Evolutionary conservation across 2,797 vertebrate species (phyloP), one percentile per base, ranked within the genome.

Genomic region (Pseudotriccus pelzelni): DNA sequence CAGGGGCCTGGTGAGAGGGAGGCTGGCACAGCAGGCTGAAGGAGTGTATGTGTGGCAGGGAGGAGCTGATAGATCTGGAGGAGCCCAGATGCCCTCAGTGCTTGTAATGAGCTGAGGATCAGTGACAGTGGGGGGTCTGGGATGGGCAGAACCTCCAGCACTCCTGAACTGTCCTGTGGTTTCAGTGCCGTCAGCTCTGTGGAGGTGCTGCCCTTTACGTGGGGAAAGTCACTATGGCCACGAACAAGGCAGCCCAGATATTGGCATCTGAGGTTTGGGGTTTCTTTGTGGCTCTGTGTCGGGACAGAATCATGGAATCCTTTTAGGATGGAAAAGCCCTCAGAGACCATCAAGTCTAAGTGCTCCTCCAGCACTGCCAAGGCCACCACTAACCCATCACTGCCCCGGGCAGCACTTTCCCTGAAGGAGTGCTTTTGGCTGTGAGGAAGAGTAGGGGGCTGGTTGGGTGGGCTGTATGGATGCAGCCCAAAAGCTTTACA

Each of bases 181-280:
- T 63, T 66, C 1, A 4, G 2, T 4, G 12, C 23, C 3, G 0
- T 4, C 6, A 8, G 21, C 14, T 43, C 20, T 24, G 1, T 2
- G 7, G 6, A 24, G n/a, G n/a, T 8, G 16, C n/a, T 78, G n/a
- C 28, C 21, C 32, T 36, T 50, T 5, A 6, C 7, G 27, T 20
- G 43, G 44, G 32, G 32, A 14, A 15, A 14, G 36, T 36, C 25
- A 10, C 36, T 0, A 0, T 10, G 16, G 3, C 41, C 16, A 1
- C 6, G 13, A 28, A 28, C 2, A 12, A 15, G 32, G 21, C 19
- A 37, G 34, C 21, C 32, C 12, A 8, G 32, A 23, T 15, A 20
- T 10, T 3, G 0, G 16, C 1, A 2, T 9, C 44, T 20, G 23
- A 10, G 27, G 20, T 34, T 7, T 37, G 52, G n/a, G 19, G 14